Conservation (phyloP, 2,113 vertebrate genomes). For the Macquaria australasica region DNA sequence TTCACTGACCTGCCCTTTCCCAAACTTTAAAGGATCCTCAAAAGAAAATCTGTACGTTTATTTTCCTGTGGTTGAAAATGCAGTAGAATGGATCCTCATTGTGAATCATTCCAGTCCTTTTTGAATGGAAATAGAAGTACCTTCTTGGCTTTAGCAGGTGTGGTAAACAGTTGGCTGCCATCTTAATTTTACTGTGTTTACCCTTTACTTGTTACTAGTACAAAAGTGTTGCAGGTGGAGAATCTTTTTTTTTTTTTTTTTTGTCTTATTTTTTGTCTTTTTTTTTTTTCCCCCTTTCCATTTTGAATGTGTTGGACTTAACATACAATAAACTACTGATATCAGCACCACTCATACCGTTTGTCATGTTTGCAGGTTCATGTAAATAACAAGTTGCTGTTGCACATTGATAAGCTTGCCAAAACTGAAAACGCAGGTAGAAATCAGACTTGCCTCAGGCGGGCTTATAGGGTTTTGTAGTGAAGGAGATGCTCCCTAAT, state of each 20-base stretch:
- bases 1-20: constrained; percentile 41
- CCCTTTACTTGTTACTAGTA: constrained; percentile 91
- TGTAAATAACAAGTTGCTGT: background rate
- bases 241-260: constrained; percentile 82
- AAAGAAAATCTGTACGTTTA: constrained; percentile 81
- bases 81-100: constrained; percentile 82
- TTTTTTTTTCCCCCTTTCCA: constrained; percentile 77
- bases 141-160: constrained; percentile 88
- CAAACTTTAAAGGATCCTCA: constrained; percentile 69
- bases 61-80: constrained; percentile 81
- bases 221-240: constrained; percentile 89
- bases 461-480: no score
- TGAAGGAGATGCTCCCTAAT: background rate
- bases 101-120: constrained; percentile 86
- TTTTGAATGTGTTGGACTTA: constrained; percentile 98
- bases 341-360: constrained; percentile 90
- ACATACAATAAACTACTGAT: constrained; percentile 99
- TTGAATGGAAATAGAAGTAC: constrained; percentile 81
- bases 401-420: background rate
- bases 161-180: constrained; percentile 88
- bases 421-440: background rate
- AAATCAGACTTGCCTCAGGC: background rate
- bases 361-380: constrained; percentile 80
- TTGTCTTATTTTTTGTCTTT: background rate
- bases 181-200: constrained; percentile 90